Percentiles rank a stretch among this genome's conserved stretches.
phyloP scores from a whole-genome alignment of 2,113 vertebrate species.

The Bujurquina vittata region DNA sequence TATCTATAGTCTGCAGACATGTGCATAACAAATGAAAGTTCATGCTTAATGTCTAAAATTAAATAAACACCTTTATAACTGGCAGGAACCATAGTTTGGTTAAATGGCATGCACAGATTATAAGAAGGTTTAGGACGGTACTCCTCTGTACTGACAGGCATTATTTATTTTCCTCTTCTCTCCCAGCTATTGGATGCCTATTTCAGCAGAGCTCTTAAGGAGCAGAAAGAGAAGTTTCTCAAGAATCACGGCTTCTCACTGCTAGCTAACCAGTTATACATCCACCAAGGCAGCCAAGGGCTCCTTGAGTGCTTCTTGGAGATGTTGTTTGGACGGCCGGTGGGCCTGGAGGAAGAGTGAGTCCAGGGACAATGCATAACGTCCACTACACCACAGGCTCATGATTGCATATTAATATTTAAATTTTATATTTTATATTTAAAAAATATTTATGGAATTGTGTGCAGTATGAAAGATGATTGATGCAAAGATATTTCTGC shows the following conservation, averaged over 20 bases:
- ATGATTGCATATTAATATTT: background rate
- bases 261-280: constrained; percentile 96
- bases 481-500: background rate
- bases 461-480: background rate
- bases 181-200: constrained; percentile 92
- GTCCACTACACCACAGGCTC: background rate
- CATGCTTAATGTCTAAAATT: background rate
- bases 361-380: constrained; percentile 5
- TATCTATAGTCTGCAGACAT: background rate
- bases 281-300: constrained; percentile 91
- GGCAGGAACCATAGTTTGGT: background rate
- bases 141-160: background rate
- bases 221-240: constrained; percentile 96
- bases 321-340: constrained; percentile 90
- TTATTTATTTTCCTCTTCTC: constrained; percentile 1
- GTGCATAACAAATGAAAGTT: background rate
- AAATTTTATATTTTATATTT: too few species aligned
- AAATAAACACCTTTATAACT: background rate
- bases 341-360: constrained; percentile 95
- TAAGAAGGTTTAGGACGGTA: background rate
- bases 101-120: too few species aligned
- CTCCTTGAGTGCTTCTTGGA: constrained; percentile 92
- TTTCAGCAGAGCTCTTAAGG: constrained; percentile 92
- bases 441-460: background rate
- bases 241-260: constrained; percentile 97